These are phyloP conservation scores for Pollenia labialis DNA, from an alignment of 2,888 invertebrate species.

Conservation along the genomic window DNA sequence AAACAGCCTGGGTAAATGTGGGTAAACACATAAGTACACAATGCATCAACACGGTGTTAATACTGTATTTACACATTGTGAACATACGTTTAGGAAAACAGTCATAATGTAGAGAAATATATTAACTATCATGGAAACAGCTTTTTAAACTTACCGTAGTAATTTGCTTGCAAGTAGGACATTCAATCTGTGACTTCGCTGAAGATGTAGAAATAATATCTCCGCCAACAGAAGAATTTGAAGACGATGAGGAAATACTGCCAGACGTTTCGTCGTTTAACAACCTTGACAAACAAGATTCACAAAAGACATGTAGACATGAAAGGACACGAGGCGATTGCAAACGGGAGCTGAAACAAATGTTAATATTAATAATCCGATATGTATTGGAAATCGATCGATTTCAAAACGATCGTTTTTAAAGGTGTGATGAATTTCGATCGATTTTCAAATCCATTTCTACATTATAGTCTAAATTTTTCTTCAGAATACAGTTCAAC, in stretches of 20 bases:
- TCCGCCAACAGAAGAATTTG: conserved; percentile 80
- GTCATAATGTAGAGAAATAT: not conserved
- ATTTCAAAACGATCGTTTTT: too few relatives aligned
- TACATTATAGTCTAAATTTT: too few relatives aligned
- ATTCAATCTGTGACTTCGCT: conserved; percentile 85
- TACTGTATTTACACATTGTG: too few relatives aligned
- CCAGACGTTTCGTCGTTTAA: conserved; percentile 88
- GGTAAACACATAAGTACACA: too few relatives aligned
- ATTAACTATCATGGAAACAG: not conserved
- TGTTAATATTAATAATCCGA: not conserved
- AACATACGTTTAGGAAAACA: too few relatives aligned
- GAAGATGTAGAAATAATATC: conserved; percentile 74
- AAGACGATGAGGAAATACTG: conserved; percentile 84
- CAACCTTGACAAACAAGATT: conserved; percentile 93
- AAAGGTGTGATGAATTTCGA: too few relatives aligned
- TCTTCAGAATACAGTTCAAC: too few relatives aligned
- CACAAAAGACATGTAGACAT: conserved; percentile 98
- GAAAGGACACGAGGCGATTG: conserved; percentile 94
- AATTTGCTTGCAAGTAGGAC: conserved; percentile 93
- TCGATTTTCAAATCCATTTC: too few relatives aligned
- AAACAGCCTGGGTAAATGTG: too few relatives aligned
- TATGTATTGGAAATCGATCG: too few relatives aligned
- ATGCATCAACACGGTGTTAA: too few relatives aligned
- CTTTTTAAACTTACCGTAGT: conserved; percentile 87
- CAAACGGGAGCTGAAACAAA: conserved; percentile 87